phyloP scores from a whole-genome alignment of 2,113 vertebrate species.

The Lutjanus erythropterus region DNA sequence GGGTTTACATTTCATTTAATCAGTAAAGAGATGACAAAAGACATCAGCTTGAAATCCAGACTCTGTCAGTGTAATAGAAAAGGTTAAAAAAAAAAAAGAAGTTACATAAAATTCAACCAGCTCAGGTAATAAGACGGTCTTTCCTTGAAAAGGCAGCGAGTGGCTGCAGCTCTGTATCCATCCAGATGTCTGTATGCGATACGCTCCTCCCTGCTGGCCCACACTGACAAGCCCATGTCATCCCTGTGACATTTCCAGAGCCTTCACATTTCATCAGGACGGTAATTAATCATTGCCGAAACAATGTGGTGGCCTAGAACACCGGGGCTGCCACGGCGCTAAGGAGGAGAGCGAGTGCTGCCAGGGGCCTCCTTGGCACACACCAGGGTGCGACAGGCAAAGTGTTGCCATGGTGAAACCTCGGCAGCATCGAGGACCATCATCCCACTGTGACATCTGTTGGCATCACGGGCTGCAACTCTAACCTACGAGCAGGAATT shows the following conservation, averaged over 20 bases:
- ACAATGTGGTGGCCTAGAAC: constrained; percentile 74
- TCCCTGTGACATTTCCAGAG: constrained; percentile 81
- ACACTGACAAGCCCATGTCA: constrained; percentile 76
- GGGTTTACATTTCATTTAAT: constrained; percentile 28
- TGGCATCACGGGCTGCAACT: constrained; percentile 39
- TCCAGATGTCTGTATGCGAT: constrained; percentile 74
- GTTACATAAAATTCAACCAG: constrained; percentile 14
- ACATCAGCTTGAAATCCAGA: constrained; percentile 9
- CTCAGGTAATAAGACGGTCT: constrained; percentile 34
- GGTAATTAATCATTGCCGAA: constrained; percentile 84
- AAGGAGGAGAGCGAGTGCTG: constrained; percentile 51
- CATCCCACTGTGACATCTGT: constrained; percentile 52
- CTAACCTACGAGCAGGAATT: constrained; percentile 20
- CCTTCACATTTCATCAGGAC: constrained; percentile 82
- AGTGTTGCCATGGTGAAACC: constrained; percentile 65
- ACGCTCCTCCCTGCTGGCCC: constrained; percentile 60
- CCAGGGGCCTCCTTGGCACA: constrained; percentile 61
- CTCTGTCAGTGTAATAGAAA: constrained; percentile 6
- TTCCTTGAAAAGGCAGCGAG: constrained; percentile 52
- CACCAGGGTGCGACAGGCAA: constrained; percentile 39
- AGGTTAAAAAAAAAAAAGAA: constrained; percentile 9
- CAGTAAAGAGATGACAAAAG: neutral
- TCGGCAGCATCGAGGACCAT: constrained; percentile 43
- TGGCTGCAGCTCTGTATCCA: constrained; percentile 43
- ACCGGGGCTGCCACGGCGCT: constrained; percentile 46